Evolutionary conservation across 2,797 vertebrate genomes (phyloP).

Genomic region (Acanthornis magna): DNA sequence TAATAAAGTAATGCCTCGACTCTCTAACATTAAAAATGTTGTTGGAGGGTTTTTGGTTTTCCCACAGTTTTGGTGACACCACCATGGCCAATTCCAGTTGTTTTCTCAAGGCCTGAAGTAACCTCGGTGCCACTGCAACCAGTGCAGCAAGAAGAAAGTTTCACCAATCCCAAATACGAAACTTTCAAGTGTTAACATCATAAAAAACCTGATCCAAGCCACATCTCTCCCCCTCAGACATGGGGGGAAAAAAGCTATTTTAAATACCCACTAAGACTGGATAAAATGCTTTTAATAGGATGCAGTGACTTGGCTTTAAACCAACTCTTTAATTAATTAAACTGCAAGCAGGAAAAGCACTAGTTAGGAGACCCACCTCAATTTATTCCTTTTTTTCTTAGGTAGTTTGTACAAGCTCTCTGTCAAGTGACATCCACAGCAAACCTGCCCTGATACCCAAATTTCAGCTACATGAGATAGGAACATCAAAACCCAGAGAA

Average conservation of each 20-base stretch:
- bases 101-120: neutral
- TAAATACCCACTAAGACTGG: neutral
- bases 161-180: neutral
- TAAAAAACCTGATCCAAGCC: neutral
- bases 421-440: neutral
- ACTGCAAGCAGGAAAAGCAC: neutral
- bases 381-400: neutral
- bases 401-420: neutral
- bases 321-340: neutral
- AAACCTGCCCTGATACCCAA: neutral
- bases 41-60: no score
- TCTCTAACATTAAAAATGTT: no score
- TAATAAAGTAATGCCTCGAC: no score
- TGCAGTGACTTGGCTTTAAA: neutral
- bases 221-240: neutral
- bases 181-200: neutral
- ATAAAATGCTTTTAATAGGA: neutral
- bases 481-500: neutral
- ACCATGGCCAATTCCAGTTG: fast-evolving
- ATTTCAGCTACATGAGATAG: neutral
- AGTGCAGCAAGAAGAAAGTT: neutral
- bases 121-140: fast-evolving
- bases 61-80: no score
- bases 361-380: neutral
- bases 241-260: fast-evolving